Base-by-base conservation (phyloP, 2,888 invertebrate species). In the Xestobium rufovillosum region DNA sequence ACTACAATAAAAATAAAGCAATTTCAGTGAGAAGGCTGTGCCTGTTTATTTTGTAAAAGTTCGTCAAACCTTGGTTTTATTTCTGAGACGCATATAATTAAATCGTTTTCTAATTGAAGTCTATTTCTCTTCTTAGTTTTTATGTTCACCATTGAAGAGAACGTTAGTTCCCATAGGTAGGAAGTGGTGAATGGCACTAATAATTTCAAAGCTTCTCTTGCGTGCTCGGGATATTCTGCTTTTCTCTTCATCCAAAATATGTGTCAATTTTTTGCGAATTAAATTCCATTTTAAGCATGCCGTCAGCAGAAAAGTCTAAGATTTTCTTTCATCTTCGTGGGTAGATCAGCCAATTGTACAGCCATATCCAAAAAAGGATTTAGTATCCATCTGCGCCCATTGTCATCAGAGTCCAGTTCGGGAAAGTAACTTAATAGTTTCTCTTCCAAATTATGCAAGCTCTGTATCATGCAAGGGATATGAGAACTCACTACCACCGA, bases 201-300 rank as follows among this genome's bases (percentile, higher is more conserved):
- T 31, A 26, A 31, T 38, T 38, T 38, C 13, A 39, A 19, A 41
- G 38, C 38, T 34, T 34, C 41, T 17, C 26, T 41, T 33, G 38
- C 36, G 38, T 43, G 41, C 47, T 50, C 48, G 48, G 51, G 48
- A 48, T 53, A 51, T 50, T 48, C 45, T 13, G 42, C 38, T 52
- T 46, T 51, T 49, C 50, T 52, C 44, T 50, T 53, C 38, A 52
- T 50, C 52, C 49, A 56, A 43, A 50, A 50, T 17, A 51, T 42
- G n/a, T n/a, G 32, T 39, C 39, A 34, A 44, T 16, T 11, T n/a
- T 41, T 36, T 41, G 31, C 32, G 37, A 48, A 48, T 31, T 36
- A 43, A 47, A 49, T 48, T 38, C 26, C 36, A 36, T 32, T 46
- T 53, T 49, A 45, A 52, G 48, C 50, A 51, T 47, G 43, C 50